Percentiles rank a stretch among this genome's conserved stretches.
Conservation (phyloP, 2,113 vertebrate species). For the Channa argus region DNA sequence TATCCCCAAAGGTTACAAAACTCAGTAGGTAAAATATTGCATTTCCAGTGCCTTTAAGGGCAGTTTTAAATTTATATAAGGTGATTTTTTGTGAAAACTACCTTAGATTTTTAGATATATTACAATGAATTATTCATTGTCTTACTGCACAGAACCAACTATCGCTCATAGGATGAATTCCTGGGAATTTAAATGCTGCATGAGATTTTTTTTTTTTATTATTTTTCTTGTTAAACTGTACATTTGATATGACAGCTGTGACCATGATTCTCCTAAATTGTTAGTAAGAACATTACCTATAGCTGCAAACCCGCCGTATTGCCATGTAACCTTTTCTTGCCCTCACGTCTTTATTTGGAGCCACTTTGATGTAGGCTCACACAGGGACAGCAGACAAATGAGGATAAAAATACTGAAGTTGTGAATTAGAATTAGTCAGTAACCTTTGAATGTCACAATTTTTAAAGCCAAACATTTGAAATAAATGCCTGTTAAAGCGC, state of each 20-base stretch:
- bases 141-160: neutral
- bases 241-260: constrained; percentile 12
- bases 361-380: constrained; percentile 4
- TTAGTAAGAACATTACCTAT: constrained; percentile 11
- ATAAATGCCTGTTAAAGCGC: constrained; percentile 1
- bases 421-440: constrained; percentile 20
- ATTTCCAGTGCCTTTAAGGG: neutral
- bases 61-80: neutral
- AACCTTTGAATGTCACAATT: constrained; percentile 9
- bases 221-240: neutral
- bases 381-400: constrained; percentile 5
- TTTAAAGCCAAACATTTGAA: constrained; percentile 9
- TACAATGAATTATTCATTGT: neutral
- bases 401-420: neutral
- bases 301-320: constrained; percentile 9
- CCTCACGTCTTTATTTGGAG: constrained; percentile 3
- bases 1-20: neutral
- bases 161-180: neutral
- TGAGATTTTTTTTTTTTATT: neutral
- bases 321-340: neutral
- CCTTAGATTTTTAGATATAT: neutral
- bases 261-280: constrained; percentile 1
- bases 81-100: neutral
- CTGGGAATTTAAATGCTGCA: constrained; percentile 2
- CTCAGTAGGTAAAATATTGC: neutral